Evolutionary conservation across 1,140 invertebrate species (phyloP).

Genomic region (Tribolium castaneum): DNA sequence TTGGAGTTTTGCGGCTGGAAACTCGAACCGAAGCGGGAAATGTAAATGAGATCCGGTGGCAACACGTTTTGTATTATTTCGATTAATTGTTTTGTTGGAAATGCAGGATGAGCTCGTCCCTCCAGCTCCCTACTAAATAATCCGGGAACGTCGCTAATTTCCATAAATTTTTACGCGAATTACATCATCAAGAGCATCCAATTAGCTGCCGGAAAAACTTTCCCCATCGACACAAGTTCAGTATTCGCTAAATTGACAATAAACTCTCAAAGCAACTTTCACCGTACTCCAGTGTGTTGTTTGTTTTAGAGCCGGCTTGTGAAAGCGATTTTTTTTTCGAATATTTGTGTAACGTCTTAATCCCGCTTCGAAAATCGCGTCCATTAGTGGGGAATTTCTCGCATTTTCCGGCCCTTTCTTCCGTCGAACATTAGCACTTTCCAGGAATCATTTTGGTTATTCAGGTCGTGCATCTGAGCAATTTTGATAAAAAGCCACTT

Average conservation of each 20-base stretch:
- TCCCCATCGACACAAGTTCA: background rate
- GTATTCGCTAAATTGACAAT: background rate
- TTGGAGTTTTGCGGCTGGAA: no score
- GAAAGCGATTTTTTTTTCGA: background rate
- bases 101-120: background rate
- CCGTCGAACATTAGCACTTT: constrained; percentile 18
- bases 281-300: background rate
- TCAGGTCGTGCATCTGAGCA: constrained; percentile 3
- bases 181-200: background rate
- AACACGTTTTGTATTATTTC: background rate
- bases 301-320: background rate
- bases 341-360: background rate
- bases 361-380: background rate
- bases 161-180: constrained; percentile 19
- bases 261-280: background rate
- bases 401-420: background rate
- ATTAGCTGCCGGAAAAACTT: constrained; percentile 3
- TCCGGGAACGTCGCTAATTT: constrained; percentile 22
- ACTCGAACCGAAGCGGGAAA: background rate
- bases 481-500: constrained; percentile 36
- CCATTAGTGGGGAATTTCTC: background rate
- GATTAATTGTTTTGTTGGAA: constrained; percentile 17
- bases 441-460: constrained; percentile 5
- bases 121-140: background rate
- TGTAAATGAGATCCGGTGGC: background rate